A percentile compares a stretch with the other conserved stretches of the same genome.
Conservation (phyloP, 2,888 invertebrate genomes). For the Eilema griseolum region DNA sequence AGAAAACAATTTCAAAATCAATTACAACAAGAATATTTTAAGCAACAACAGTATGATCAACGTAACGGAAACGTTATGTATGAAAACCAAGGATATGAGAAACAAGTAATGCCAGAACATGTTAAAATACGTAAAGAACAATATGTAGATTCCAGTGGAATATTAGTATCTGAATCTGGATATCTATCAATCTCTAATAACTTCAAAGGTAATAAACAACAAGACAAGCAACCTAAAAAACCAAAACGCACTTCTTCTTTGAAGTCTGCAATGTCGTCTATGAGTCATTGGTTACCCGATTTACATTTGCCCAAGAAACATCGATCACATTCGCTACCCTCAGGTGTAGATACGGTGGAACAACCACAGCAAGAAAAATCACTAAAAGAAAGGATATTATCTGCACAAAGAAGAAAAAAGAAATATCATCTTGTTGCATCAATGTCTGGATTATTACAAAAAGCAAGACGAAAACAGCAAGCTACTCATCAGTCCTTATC, state of each 20-base stretch:
- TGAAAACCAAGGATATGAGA: slow-evolving; percentile 73
- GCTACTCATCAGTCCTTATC: slow-evolving; percentile 89
- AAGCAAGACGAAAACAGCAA: slow-evolving; percentile 91
- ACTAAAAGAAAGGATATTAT: slow-evolving; percentile 80
- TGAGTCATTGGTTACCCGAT: slow-evolving; percentile 94
- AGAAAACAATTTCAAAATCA: slow-evolving; percentile 86
- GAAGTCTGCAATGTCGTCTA: slow-evolving; percentile 93
- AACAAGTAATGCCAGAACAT: slow-evolving; percentile 68
- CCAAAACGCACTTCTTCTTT: slow-evolving; percentile 91
- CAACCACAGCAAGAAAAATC: slow-evolving; percentile 81
- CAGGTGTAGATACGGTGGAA: slow-evolving; percentile 88
- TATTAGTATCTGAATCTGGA: slow-evolving; percentile 93
- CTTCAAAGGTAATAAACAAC: slow-evolving; percentile 79
- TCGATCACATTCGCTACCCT: slow-evolving; percentile 93
- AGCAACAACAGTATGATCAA: slow-evolving; percentile 85
- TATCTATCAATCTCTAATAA: slow-evolving; percentile 92
- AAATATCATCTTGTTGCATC: slow-evolving; percentile 94
- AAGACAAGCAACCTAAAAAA: slow-evolving; percentile 88
- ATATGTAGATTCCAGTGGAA: slow-evolving; percentile 76
- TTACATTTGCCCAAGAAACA: slow-evolving; percentile 92
- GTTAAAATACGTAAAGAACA: slow-evolving; percentile 77
- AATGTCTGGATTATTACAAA: slow-evolving; percentile 94
- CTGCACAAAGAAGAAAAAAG: slow-evolving; percentile 89
- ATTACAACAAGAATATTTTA: slow-evolving; percentile 84
- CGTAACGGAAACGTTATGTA: slow-evolving; percentile 78